A percentile compares a stretch with the other conserved stretches of the same genome.
Evolutionary conservation across 2,888 invertebrate species (phyloP).

Genomic region (Polyommatus iphigenia): DNA sequence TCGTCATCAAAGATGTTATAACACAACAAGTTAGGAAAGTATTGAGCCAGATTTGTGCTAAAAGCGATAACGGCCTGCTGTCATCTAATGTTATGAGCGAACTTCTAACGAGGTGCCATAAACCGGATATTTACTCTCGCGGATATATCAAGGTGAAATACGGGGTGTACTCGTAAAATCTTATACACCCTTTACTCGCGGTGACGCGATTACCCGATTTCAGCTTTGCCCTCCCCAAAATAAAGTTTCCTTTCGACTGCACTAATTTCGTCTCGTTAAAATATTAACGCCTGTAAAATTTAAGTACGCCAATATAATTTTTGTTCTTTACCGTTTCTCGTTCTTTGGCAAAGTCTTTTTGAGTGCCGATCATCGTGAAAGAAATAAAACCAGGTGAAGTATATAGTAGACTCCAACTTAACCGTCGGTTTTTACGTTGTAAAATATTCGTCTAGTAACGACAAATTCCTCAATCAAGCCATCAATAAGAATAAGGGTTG

Average conservation of each 20-base stretch:
- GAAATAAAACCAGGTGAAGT: neutral
- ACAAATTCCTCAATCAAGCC: neutral
- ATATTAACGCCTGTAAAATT: conserved; percentile 29
- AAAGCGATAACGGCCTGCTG: conserved; percentile 61
- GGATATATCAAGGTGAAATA: conserved; percentile 28
- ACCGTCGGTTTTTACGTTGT: neutral
- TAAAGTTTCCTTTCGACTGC: neutral
- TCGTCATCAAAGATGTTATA: conserved; percentile 31
- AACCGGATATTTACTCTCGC: conserved; percentile 68
- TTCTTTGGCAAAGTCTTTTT: conserved; percentile 7
- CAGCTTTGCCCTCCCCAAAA: neutral
- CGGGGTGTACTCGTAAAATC: conserved; percentile 24
- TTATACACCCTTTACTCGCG: conserved; percentile 24
- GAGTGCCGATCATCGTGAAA: neutral
- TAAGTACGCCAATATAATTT: conserved; percentile 22
- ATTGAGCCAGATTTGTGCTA: conserved; percentile 57
- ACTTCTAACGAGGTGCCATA: conserved; percentile 75
- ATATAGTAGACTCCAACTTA: neutral
- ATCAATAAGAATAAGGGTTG: no score
- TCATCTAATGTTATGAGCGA: conserved; percentile 70
- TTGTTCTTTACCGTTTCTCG: conserved; percentile 7
- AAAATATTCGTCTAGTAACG: no score
- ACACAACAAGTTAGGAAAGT: conserved; percentile 39
- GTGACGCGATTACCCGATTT: neutral
- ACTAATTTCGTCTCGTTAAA: conserved; percentile 15